These are phyloP conservation scores for Hippocampus zosterae DNA, from an alignment of 2,113 vertebrate species.

Conservation along the genomic window DNA sequence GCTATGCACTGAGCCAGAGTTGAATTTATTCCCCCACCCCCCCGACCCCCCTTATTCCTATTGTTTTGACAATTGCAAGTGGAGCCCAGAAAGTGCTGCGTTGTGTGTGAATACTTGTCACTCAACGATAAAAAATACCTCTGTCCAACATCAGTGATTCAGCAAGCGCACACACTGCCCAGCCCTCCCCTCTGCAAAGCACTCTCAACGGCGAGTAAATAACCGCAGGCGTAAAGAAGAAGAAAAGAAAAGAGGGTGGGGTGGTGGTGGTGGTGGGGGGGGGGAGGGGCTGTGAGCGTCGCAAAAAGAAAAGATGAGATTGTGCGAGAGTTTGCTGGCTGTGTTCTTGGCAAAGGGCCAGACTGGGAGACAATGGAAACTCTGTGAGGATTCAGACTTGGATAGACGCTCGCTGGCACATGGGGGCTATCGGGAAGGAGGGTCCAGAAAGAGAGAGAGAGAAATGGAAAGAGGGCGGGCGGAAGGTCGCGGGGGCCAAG, in stretches of 20 bases:
- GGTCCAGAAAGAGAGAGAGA: constrained; percentile 4
- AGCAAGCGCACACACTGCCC: constrained; percentile 11
- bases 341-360: constrained; percentile 63
- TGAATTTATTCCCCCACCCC: too few species aligned
- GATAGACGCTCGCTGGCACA: constrained; percentile 69
- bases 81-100: background rate
- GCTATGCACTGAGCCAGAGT: background rate
- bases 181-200: background rate
- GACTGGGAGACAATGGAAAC: constrained; percentile 58
- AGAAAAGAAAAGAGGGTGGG: background rate
- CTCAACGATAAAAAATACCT: background rate
- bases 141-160: background rate
- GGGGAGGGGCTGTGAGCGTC: constrained; percentile 35
- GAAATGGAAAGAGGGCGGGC: background rate
- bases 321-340: constrained; percentile 56
- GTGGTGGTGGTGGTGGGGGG: too few species aligned
- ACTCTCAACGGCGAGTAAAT: background rate
- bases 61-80: background rate
- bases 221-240: background rate
- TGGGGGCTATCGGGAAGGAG: constrained; percentile 56
- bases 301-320: constrained; percentile 56
- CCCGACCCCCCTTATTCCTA: background rate
- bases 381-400: constrained; percentile 54
- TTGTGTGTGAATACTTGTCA: background rate
- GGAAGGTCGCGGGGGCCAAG: constrained; percentile 19